phyloP scores from a whole-genome alignment of 2,797 vertebrate species.

The Falco naumanni region DNA sequence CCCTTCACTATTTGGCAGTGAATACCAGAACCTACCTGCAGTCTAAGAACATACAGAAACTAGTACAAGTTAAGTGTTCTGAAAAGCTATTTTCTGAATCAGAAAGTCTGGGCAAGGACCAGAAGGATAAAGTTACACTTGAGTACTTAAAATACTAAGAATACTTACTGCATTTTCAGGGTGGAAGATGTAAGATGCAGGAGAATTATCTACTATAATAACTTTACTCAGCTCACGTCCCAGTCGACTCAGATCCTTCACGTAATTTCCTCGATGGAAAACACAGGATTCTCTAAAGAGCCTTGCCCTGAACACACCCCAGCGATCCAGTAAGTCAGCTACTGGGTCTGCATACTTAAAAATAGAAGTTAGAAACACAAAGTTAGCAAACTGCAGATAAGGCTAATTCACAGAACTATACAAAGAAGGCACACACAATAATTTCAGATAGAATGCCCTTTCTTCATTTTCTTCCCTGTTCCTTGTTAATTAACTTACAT shows the following conservation, averaged over 20 bases:
- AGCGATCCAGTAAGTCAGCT: constrained; percentile 95
- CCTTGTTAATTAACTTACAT: neutral
- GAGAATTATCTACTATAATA: constrained; percentile 98
- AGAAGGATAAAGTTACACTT: neutral
- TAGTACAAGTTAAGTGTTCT: neutral
- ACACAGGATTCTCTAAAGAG: constrained; percentile 99
- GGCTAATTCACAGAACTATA: neutral
- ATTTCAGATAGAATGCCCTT: neutral
- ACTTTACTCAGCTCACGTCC: constrained; percentile 95
- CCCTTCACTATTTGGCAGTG: neutral
- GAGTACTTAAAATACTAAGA: neutral
- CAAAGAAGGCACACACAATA: neutral
- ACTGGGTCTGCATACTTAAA: constrained; percentile 96
- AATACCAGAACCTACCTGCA: neutral
- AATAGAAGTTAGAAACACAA: neutral
- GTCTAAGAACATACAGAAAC: neutral
- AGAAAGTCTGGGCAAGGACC: neutral
- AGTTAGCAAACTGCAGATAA: neutral
- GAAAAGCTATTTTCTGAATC: neutral
- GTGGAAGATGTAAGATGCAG: constrained; percentile 99
- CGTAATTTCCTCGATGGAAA: constrained; percentile 98
- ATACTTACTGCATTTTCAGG: constrained; percentile 95
- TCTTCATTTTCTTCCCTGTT: neutral
- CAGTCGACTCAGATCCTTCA: constrained; percentile 97
- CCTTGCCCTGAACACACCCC: constrained; percentile 94